Evolutionary conservation across 2,888 invertebrate species (phyloP).

Genomic region (Alloplasta piceator): DNA sequence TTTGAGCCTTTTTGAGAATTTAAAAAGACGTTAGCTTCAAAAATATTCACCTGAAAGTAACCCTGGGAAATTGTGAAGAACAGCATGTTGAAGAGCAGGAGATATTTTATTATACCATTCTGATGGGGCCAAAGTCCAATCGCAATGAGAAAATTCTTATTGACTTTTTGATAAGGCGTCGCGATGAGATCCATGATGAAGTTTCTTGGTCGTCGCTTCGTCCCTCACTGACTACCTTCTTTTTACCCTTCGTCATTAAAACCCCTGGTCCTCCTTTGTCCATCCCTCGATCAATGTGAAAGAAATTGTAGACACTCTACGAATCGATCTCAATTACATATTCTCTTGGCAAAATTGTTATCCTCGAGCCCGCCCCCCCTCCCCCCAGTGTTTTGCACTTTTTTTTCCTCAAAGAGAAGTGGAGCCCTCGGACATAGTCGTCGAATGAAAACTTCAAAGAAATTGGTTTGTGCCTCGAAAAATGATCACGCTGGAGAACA

Average conservation of each 20-base stretch:
- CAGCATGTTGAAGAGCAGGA: slow-evolving; percentile 61
- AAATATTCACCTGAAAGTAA: slow-evolving; percentile 69
- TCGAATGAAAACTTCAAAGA: background rate
- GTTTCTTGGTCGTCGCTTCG: slow-evolving; percentile 8
- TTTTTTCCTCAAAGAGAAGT: slow-evolving; percentile 3
- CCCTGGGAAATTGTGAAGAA: slow-evolving; percentile 66
- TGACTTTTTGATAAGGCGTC: slow-evolving; percentile 61
- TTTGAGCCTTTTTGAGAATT: background rate
- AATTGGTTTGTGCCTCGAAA: no score
- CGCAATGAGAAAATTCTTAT: slow-evolving; percentile 59
- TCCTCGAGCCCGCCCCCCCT: background rate
- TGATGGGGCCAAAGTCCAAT: slow-evolving; percentile 75
- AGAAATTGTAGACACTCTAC: background rate
- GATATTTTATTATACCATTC: slow-evolving; percentile 58
- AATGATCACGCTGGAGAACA: background rate
- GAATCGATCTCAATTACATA: slow-evolving; percentile 64
- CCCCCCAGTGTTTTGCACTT: slow-evolving; percentile 3
- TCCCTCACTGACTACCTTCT: no score
- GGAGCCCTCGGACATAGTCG: background rate
- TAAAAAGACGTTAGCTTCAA: background rate
- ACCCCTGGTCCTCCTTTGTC: no score
- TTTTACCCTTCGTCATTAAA: no score
- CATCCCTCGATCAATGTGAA: no score
- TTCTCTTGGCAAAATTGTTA: slow-evolving; percentile 51
- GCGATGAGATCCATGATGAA: slow-evolving; percentile 58